Evolutionary conservation across 2,113 vertebrate species (phyloP), one percentile per base, ranked within the genome.

Genomic region (Caretta caretta): DNA sequence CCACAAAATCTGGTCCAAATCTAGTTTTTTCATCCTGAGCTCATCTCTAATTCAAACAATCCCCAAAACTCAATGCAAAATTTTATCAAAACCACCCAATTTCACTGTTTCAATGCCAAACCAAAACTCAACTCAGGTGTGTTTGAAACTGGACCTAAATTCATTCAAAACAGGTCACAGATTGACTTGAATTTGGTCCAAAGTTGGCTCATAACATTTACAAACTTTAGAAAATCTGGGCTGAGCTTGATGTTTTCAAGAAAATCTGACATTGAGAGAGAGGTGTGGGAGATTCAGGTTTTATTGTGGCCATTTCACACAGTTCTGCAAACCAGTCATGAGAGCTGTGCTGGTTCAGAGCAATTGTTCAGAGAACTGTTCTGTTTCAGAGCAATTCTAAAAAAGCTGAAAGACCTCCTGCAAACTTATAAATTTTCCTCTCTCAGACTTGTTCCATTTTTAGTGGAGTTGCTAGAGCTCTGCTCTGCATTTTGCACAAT

Each of bases 401-500:
- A 89, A 96, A 90, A 84, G n/a, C 75, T 87, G 90, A 84, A 90
- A 86, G 86, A 82, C 59, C 22, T 24, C 50, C 88, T 93, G 88
- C 93, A 91, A 94, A 94, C 62, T 35, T 81, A 93, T 91, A 72
- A 10, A 83, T 93, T 96, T 93, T 93, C 53, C 87, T 87, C 83
- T 94, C 90, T 91, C 82, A 85, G 0, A 11, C 80, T 94, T 95
- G 92, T 96, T 84, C 79, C 94, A 79, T 93, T 96, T 97, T 96
- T 96, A 96, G 94, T 93, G 92, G 80, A 94, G 82, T 95, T 97
- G 93, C 87, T 96, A 93, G 93, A 96, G 88, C 94, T 94, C 96
- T 93, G 87, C 82, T 97, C 91, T 97, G 86, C 91, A 91, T 96
- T 97, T 95, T 95, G 94, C 89, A 95, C 87, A 97, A 97, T 97